Evolutionary conservation across 2,797 vertebrate species (phyloP).

Genomic region (Clarias laeviceps): DNA sequence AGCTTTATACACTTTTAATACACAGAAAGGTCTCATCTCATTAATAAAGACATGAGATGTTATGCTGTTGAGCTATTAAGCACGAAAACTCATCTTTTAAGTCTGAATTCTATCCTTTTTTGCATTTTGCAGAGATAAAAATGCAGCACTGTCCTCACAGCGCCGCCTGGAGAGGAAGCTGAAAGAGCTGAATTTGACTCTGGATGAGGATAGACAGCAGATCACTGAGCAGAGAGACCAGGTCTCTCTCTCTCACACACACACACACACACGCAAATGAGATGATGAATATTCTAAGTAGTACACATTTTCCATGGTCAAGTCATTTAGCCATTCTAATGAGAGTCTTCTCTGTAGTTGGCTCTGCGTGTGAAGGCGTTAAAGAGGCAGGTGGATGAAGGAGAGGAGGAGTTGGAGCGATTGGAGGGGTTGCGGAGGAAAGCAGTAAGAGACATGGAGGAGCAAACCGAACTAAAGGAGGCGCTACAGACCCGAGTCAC

Average conservation of each 20-base stretch:
- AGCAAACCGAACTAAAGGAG: conserved; percentile 89
- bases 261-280: background rate
- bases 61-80: background rate
- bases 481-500: conserved; percentile 83
- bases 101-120: background rate
- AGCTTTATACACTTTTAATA: background rate
- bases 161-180: conserved; percentile 90
- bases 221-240: conserved; percentile 91
- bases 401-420: conserved; percentile 90
- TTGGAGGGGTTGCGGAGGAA: conserved; percentile 86
- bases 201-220: conserved; percentile 89
- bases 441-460: conserved; percentile 88
- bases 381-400: conserved; percentile 94
- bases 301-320: background rate
- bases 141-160: conserved; percentile 77
- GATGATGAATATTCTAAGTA: background rate
- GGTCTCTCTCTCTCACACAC: conserved; percentile 65
- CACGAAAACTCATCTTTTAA: background rate
- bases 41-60: background rate
- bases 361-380: conserved; percentile 89
- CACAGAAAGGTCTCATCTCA: background rate
- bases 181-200: conserved; percentile 88
- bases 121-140: conserved; percentile 80
- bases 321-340: background rate
- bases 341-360: conserved; percentile 70